A percentile compares a stretch with the other conserved stretches of the same genome.
Evolutionary conservation across 2,888 invertebrate species (phyloP).

Genomic region (Drosophila neutralis): DNA sequence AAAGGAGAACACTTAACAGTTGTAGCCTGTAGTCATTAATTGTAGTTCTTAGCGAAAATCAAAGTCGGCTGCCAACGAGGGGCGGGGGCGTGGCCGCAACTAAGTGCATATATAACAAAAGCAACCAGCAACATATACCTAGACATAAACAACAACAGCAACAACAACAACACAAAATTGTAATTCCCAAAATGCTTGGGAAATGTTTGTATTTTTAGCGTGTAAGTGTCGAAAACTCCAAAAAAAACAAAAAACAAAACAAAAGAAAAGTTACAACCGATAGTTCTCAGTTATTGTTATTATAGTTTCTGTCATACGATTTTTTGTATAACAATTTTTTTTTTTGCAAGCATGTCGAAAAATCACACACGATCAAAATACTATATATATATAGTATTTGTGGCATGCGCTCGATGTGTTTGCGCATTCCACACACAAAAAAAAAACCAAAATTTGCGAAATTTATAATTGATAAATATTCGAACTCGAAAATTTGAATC

Average conservation of each 20-base stretch:
- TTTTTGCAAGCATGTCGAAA: slow-evolving; percentile 39
- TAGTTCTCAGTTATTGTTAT: slow-evolving; percentile 29
- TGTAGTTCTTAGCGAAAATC: slow-evolving; percentile 75
- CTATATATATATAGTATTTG: slow-evolving; percentile 16
- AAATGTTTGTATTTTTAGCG: slow-evolving; percentile 68
- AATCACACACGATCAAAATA: slow-evolving; percentile 26
- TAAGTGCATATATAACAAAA: slow-evolving; percentile 70
- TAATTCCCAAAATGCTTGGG: slow-evolving; percentile 33
- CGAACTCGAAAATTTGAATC: slow-evolving; percentile 11
- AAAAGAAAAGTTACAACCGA: slow-evolving; percentile 27
- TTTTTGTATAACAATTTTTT: slow-evolving; percentile 1
- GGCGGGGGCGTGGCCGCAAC: slow-evolving; percentile 61
- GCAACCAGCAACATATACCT: slow-evolving; percentile 40
- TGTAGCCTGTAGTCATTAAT: slow-evolving; percentile 79
- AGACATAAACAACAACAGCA: slow-evolving; percentile 26
- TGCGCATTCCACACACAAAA: slow-evolving; percentile 28
- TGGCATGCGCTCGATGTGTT: slow-evolving; percentile 37
- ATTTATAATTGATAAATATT: not conserved
- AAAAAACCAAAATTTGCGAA: not conserved
- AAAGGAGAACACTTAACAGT: slow-evolving; percentile 58
- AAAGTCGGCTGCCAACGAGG: slow-evolving; percentile 60
- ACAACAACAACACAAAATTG: slow-evolving; percentile 28
- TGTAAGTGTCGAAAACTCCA: slow-evolving; percentile 52
- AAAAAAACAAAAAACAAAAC: slow-evolving; percentile 17
- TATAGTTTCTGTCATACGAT: slow-evolving; percentile 7